These are phyloP conservation scores for Hafferia zeledoni DNA, from an alignment of 2,797 vertebrate genomes.

Conservation along the genomic window DNA sequence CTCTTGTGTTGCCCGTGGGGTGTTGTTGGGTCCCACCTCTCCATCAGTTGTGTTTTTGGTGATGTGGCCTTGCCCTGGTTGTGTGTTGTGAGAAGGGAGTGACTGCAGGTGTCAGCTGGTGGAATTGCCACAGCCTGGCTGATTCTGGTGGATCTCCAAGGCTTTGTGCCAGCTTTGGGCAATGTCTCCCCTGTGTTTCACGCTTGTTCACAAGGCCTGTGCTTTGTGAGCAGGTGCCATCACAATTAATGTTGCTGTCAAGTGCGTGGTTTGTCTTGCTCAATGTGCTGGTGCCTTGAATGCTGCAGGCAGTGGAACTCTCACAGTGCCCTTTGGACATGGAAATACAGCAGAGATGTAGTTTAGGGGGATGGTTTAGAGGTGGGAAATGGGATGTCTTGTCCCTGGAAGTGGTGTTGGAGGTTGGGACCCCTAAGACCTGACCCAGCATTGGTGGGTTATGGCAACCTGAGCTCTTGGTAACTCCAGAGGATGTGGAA, in stretches of 20 bases:
- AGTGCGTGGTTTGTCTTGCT: background rate
- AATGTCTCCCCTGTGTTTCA: fast-evolving
- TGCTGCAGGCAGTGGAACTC: background rate
- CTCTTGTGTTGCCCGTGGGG: fast-evolving
- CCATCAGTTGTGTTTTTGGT: fast-evolving
- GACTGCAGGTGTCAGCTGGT: background rate
- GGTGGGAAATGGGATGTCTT: background rate
- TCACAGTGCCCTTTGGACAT: background rate
- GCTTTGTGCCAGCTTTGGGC: background rate
- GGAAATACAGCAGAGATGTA: background rate
- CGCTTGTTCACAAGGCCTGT: fast-evolving
- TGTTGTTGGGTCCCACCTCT: fast-evolving
- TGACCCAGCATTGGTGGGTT: background rate
- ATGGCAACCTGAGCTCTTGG: background rate
- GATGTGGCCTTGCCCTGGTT: fast-evolving
- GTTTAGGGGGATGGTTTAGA: background rate
- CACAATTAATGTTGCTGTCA: fast-evolving
- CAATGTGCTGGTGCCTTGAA: background rate
- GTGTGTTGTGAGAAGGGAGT: fast-evolving
- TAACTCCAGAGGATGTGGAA: background rate
- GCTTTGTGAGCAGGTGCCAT: fast-evolving
- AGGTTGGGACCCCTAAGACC: background rate
- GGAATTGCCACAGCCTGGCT: background rate
- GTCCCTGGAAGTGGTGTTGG: background rate
- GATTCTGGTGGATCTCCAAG: background rate